These are phyloP conservation scores for Timema cristinae DNA, from an alignment of 2,888 invertebrate species.

Conservation along the genomic window DNA sequence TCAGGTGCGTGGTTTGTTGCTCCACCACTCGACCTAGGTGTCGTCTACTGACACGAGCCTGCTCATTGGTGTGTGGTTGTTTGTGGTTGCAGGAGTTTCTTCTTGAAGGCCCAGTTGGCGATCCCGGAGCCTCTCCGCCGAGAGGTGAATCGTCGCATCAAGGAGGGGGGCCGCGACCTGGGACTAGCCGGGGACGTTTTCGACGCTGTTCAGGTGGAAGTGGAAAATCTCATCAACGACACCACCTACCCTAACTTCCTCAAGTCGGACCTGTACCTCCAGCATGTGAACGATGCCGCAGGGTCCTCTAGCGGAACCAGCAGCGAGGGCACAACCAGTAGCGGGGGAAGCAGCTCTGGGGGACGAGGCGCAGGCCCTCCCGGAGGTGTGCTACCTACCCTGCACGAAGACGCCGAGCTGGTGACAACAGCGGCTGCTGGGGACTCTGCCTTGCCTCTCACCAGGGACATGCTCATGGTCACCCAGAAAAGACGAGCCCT, in stretches of 20 bases:
- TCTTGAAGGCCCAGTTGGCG: constrained; percentile 75
- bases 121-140: constrained; percentile 77
- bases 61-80: neutral
- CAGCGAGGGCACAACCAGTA: too few species aligned
- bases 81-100: constrained; percentile 52
- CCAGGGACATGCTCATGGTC: constrained; percentile 73
- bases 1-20: too few species aligned
- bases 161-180: constrained; percentile 52
- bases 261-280: constrained; percentile 86
- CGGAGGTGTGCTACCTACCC: constrained; percentile 60
- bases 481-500: constrained; percentile 66
- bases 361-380: constrained; percentile 26
- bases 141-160: constrained; percentile 70
- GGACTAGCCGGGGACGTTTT: constrained; percentile 72
- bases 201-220: constrained; percentile 77
- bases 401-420: constrained; percentile 82
- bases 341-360: constrained; percentile 39
- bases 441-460: constrained; percentile 53
- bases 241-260: constrained; percentile 91
- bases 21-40: neutral
- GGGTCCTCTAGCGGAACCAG: constrained; percentile 29
- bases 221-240: constrained; percentile 78
- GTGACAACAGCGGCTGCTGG: constrained; percentile 33
- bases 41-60: neutral
- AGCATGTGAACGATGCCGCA: constrained; percentile 59